phyloP scores from a whole-genome alignment of 2,113 vertebrate species.

The Anhinga anhinga region DNA sequence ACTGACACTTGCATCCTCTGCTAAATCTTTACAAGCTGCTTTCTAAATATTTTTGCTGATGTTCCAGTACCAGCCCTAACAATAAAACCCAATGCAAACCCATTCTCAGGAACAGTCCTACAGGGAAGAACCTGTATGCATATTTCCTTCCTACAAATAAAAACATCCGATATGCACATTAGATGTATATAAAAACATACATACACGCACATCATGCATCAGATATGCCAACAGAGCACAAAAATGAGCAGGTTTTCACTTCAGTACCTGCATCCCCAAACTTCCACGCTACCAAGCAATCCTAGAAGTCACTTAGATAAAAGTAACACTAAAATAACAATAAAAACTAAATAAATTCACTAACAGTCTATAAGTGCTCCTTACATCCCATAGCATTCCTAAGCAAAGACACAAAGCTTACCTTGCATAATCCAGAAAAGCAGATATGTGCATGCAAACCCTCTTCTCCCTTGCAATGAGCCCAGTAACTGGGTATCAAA shows the following conservation, averaged over 20 bases:
- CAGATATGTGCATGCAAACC: background rate
- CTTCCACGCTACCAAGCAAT: background rate
- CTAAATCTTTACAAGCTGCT: background rate
- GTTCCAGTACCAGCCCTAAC: background rate
- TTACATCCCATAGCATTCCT: background rate
- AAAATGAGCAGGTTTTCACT: background rate
- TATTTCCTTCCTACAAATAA: background rate
- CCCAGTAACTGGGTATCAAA: background rate
- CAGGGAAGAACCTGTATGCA: background rate
- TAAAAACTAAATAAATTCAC: background rate
- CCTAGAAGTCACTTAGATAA: background rate
- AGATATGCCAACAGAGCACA: background rate
- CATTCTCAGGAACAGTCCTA: background rate
- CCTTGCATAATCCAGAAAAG: background rate
- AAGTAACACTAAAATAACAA: background rate
- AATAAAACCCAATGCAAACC: background rate
- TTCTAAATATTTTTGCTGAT: background rate
- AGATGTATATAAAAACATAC: background rate
- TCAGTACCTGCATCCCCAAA: background rate
- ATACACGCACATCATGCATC: fast-evolving
- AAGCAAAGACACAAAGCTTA: background rate
- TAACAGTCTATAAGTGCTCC: background rate
- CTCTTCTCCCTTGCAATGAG: background rate
- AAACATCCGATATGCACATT: background rate
- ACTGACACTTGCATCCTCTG: background rate